phyloP scores from a whole-genome alignment of 2,113 vertebrate genomes.

The Cisticola juncidis region DNA sequence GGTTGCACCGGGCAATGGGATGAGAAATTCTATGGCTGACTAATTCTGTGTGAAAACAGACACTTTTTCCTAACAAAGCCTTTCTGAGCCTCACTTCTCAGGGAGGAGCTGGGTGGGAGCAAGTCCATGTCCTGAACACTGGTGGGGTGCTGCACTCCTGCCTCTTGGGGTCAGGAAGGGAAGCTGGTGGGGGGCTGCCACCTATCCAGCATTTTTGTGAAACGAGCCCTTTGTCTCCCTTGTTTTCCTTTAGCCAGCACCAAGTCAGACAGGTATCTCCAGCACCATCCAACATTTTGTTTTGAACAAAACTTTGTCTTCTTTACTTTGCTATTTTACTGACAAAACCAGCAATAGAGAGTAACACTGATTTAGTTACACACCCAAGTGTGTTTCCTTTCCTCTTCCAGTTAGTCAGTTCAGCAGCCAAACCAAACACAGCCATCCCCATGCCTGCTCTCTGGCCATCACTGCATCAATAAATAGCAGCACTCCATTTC shows the following conservation, averaged over 20 bases:
- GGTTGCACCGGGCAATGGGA: neutral
- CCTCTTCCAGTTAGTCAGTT: neutral
- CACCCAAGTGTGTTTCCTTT: neutral
- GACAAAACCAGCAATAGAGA: neutral
- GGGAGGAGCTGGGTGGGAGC: neutral
- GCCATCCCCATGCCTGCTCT: neutral
- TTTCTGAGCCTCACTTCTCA: neutral
- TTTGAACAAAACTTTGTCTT: neutral
- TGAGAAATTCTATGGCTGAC: neutral
- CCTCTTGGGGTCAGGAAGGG: neutral
- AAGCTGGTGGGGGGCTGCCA: neutral
- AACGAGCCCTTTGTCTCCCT: neutral
- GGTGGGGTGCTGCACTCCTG: fast-evolving
- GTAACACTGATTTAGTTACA: neutral
- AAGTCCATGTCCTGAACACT: neutral
- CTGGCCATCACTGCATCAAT: neutral
- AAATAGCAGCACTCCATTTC: neutral
- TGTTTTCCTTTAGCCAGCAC: neutral
- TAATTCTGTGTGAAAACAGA: neutral
- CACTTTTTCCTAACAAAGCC: neutral
- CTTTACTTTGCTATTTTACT: neutral
- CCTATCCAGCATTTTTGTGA: neutral
- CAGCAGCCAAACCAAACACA: constrained; percentile 16
- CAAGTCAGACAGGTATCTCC: neutral
- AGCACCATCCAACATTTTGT: neutral